These are phyloP conservation scores for Ophiothrix spiculata DNA, from an alignment of 35 echinoderm and acorn worm genomes.

Conservation along the genomic window DNA sequence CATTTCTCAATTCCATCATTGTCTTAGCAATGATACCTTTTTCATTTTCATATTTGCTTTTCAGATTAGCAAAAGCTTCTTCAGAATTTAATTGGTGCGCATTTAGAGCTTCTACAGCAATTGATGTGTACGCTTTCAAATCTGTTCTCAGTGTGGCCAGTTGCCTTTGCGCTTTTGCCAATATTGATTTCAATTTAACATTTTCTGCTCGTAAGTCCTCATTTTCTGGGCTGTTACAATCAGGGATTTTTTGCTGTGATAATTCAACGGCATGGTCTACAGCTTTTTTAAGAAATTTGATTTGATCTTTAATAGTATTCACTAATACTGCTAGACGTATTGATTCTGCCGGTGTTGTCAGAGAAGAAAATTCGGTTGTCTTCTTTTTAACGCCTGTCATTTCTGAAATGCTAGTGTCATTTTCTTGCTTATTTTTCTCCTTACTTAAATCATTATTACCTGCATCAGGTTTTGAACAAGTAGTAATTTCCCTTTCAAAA, in stretches of 20 bases:
- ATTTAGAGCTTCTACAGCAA: too few species aligned
- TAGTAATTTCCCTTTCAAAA: conserved; percentile 75
- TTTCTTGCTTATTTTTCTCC: conserved; percentile 23
- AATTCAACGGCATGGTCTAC: too few species aligned
- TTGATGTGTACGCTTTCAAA: conserved; percentile 91
- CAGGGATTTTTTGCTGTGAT: too few species aligned
- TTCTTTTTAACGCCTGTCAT: conserved; percentile 22
- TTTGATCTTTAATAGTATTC: conserved; percentile 79
- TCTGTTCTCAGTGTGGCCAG: conserved; percentile 84
- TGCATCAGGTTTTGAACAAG: conserved; percentile 50
- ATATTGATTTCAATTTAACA: conserved; percentile 68
- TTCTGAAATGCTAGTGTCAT: conserved; percentile 28
- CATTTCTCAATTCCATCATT: conserved; percentile 81
- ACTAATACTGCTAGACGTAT: conserved; percentile 64
- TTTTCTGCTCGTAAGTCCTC: conserved; percentile 83
- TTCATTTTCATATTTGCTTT: too few species aligned
- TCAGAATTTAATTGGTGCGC: too few species aligned
- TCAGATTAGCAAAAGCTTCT: conserved; percentile 88
- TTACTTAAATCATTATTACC: conserved; percentile 25
- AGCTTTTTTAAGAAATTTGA: too few species aligned
- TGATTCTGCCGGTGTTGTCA: conserved; percentile 48
- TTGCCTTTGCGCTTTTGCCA: conserved; percentile 75
- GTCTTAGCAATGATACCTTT: conserved; percentile 84
- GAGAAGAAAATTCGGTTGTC: conserved; percentile 12
- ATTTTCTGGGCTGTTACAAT: conserved; percentile 68